phyloP scores from a whole-genome alignment of 2,113 vertebrate genomes.

The Copsychus sechellarum region DNA sequence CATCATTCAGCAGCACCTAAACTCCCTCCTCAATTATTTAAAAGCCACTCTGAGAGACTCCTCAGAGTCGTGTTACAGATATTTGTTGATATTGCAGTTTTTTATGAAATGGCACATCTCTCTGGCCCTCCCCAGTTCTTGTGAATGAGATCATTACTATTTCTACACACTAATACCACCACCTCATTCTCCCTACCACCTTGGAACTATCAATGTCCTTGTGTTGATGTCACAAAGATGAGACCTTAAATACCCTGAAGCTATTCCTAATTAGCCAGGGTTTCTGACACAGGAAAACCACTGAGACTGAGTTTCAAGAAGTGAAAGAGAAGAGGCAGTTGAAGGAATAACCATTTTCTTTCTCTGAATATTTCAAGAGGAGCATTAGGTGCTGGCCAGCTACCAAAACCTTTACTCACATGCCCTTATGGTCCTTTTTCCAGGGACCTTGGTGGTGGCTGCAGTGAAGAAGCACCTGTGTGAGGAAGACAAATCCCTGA shows the following conservation, averaged over 20 bases:
- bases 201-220: neutral
- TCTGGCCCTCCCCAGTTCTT: neutral
- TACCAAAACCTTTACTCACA: neutral
- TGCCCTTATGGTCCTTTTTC: neutral
- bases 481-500: neutral
- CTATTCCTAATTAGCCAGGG: neutral
- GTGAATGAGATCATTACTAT: neutral
- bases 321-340: rapidly evolving
- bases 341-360: neutral
- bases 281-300: neutral
- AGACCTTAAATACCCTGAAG: neutral
- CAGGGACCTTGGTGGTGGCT: neutral
- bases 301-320: neutral
- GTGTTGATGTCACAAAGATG: neutral
- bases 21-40: slow-evolving; percentile 24
- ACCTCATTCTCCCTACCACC: neutral
- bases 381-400: neutral
- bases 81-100: neutral
- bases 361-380: neutral
- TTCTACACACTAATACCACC: neutral
- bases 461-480: rapidly evolving
- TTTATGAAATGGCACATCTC: neutral
- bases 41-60: neutral
- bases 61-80: neutral
- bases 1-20: neutral